A percentile compares a stretch with the other conserved stretches of the same genome.
Evolutionary conservation across 2,113 vertebrate genomes (phyloP).

Genomic region (Dipodomys spectabilis): DNA sequence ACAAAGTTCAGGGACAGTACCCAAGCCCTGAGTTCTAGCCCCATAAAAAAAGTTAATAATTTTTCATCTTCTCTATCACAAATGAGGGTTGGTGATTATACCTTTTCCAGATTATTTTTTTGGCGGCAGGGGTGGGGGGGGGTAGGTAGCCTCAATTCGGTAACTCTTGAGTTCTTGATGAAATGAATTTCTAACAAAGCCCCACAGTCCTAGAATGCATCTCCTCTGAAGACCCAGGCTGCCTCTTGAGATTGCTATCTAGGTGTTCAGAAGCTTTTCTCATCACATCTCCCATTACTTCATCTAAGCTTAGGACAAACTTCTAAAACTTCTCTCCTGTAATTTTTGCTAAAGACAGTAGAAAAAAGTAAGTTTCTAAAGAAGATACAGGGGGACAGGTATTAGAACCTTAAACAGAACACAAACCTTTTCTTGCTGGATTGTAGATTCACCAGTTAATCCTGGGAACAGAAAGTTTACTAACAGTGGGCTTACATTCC

Average conservation of each 20-base stretch:
- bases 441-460: conserved; percentile 31
- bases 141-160: not conserved
- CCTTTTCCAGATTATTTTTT: conserved; percentile 5
- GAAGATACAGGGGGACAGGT: not conserved
- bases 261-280: not conserved
- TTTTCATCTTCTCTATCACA: not conserved
- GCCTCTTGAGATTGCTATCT: not conserved
- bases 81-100: not conserved
- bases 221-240: conserved; percentile 26
- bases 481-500: not conserved
- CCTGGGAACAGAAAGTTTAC: conserved; percentile 42
- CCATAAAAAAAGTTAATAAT: not conserved
- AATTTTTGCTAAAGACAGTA: not conserved
- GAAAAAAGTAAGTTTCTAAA: not conserved
- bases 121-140: no score
- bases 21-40: no score
- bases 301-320: conserved; percentile 4
- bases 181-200: conserved; percentile 43
- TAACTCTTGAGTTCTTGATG: not conserved
- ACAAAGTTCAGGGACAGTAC: no score
- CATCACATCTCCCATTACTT: not conserved
- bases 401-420: not conserved
- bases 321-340: not conserved
- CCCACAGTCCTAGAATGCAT: not conserved
- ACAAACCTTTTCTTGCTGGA: not conserved